Evolutionary conservation across 2,113 vertebrate species (phyloP).

Genomic region (Andinoacara biseriatus): DNA sequence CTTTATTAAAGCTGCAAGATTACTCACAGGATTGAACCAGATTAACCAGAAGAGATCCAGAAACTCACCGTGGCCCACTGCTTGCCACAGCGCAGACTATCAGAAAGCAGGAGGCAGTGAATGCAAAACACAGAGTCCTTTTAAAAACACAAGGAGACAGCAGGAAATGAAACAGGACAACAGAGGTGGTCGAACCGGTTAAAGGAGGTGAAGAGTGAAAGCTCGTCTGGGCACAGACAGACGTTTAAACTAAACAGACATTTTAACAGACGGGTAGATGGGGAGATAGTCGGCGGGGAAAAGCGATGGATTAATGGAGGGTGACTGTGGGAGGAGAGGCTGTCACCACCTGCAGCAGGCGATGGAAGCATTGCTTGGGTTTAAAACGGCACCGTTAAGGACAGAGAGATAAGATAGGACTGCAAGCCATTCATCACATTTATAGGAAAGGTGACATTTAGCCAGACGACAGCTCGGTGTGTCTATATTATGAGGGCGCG

Average conservation of each 20-base stretch:
- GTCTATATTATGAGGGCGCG: conserved; percentile 19
- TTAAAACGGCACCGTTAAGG: conserved; percentile 41
- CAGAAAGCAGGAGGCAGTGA: neutral
- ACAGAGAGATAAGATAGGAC: conserved; percentile 56
- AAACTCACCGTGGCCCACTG: conserved; percentile 18
- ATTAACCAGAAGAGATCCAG: conserved; percentile 58
- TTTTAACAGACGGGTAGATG: conserved; percentile 54
- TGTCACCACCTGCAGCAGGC: conserved; percentile 52
- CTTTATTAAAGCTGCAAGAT: conserved; percentile 60
- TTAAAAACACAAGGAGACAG: conserved; percentile 34
- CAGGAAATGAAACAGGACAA: conserved; percentile 16
- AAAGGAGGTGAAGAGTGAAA: conserved; percentile 50
- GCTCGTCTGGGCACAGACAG: conserved; percentile 37
- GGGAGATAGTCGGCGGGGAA: conserved; percentile 45
- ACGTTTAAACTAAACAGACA: conserved; percentile 55
- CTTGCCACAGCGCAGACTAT: conserved; percentile 36
- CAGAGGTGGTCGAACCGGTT: conserved; percentile 59
- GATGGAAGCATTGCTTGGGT: neutral
- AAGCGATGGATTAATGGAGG: conserved; percentile 40
- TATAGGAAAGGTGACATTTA: conserved; percentile 61
- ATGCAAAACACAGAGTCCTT: neutral
- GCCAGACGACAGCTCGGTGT: conserved; percentile 22
- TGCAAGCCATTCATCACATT: conserved; percentile 51
- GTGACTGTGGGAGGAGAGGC: conserved; percentile 38
- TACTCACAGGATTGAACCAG: conserved; percentile 60